Evolutionary conservation across 2,113 vertebrate genomes (phyloP).

Genomic region (Tetrax tetrax): DNA sequence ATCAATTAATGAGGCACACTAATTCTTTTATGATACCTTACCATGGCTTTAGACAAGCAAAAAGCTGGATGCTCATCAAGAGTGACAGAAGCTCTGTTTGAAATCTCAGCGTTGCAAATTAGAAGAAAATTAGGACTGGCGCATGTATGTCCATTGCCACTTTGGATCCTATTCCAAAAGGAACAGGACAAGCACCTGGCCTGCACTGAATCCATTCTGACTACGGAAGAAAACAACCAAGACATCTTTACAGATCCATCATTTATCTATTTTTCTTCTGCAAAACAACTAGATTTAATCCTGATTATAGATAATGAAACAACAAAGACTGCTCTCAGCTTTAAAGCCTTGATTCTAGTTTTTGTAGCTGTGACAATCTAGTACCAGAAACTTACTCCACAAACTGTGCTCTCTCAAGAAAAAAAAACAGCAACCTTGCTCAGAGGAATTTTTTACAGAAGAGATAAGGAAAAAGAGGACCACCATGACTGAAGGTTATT

Average conservation of each 20-base stretch:
- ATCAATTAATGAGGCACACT: not conserved
- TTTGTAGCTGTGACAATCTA: not conserved
- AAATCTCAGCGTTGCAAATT: not conserved
- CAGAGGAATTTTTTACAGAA: not conserved
- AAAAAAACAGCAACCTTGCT: not conserved
- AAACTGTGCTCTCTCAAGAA: not conserved
- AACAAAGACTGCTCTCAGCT: conserved; percentile 13
- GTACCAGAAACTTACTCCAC: not conserved
- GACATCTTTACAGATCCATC: not conserved
- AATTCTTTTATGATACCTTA: not conserved
- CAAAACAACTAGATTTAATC: not conserved
- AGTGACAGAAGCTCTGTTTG: not conserved
- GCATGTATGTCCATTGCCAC: not conserved
- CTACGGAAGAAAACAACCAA: no score
- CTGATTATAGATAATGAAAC: not conserved
- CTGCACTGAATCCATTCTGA: not conserved
- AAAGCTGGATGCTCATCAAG: not conserved
- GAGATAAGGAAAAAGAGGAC: not conserved
- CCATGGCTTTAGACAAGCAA: not conserved
- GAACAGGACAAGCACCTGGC: not conserved
- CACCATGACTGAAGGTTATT: not conserved
- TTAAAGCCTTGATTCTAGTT: not conserved
- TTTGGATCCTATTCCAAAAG: not conserved
- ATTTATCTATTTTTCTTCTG: not conserved
- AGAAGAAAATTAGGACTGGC: not conserved